Base-by-base conservation (phyloP, 1,140 invertebrate species). In the Cyphomyrmex costatus region DNA sequence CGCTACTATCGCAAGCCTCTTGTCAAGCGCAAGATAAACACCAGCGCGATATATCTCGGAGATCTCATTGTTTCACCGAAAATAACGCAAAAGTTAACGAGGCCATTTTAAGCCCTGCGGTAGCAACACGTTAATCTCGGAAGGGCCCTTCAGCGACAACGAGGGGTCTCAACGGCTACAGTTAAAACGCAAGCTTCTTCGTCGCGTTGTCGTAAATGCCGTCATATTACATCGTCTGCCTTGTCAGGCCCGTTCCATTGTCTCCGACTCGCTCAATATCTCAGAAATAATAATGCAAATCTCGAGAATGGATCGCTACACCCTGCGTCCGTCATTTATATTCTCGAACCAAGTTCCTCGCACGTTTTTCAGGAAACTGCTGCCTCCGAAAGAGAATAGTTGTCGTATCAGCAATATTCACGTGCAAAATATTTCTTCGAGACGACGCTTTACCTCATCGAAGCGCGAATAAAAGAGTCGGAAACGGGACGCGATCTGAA, bases 51-150 rank as follows among this genome's bases (percentile, higher is more conserved):
- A 46, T 83, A 83, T 83, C 68, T 49, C 79, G 36, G 53, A 24
- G 68, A 46, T 83, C 68, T 73, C 79, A 74, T 83, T 83, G 79
- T 83, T 49, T 58, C 68, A 24, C 79, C 36, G 24, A 83, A 83
- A 83, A 83, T 83, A 83, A 73, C 79, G 68, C 53, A 33, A 83
- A 83, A 83, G 79, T 83, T 74, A 83, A 83, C 68, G 79, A 83
- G 79, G 36, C 79, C 79, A 60, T 74, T 83, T 83, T 83, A 83
- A 83, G 36, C 79, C 19, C 68, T 12, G 53, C 68, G 79, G 79
- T 83, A 36, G 21, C 21, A 24, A 61, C 68, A 8, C 68, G 68
- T 83, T 83, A 73, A 83, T 83, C 68, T 74, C 68, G 53, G 42
- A 27, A 42, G 56, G 63, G 33, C 68, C 70, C 53, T 74, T 83